phyloP scores from a whole-genome alignment of 2,113 vertebrate species.

The Gymnarchus niloticus region DNA sequence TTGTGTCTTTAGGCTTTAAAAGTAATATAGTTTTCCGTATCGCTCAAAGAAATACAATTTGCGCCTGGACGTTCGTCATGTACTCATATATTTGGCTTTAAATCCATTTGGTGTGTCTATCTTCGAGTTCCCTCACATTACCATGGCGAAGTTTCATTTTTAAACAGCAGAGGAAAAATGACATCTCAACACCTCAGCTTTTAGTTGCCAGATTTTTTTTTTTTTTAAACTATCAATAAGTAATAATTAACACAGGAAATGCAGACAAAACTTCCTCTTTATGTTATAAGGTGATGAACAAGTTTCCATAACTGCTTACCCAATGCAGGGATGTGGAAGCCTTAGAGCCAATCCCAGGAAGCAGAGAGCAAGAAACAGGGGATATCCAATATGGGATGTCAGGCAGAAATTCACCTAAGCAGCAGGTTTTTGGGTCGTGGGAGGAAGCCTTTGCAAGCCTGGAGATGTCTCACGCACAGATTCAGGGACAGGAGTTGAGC shows the following conservation, averaged over 20 bases:
- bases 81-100: slow-evolving; percentile 2
- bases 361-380: neutral
- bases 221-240: neutral
- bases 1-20: slow-evolving; percentile 29
- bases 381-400: neutral
- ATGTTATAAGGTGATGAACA: neutral
- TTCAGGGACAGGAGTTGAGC: neutral
- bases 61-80: neutral
- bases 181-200: neutral
- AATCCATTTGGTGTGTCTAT: slow-evolving; percentile 11
- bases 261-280: neutral
- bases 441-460: neutral
- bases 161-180: neutral
- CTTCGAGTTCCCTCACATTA: slow-evolving; percentile 1
- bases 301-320: neutral
- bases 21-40: slow-evolving; percentile 38
- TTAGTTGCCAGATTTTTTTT: neutral
- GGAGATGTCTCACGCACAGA: neutral
- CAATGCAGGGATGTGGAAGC: neutral
- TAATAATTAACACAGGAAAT: neutral
- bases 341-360: no score
- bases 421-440: neutral
- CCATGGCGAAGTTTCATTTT: neutral
- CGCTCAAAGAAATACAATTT: slow-evolving; percentile 20
- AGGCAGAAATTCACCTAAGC: neutral